Evolutionary conservation across 1,140 invertebrate genomes (phyloP).

Genomic region (Pseudoatta argentina): DNA sequence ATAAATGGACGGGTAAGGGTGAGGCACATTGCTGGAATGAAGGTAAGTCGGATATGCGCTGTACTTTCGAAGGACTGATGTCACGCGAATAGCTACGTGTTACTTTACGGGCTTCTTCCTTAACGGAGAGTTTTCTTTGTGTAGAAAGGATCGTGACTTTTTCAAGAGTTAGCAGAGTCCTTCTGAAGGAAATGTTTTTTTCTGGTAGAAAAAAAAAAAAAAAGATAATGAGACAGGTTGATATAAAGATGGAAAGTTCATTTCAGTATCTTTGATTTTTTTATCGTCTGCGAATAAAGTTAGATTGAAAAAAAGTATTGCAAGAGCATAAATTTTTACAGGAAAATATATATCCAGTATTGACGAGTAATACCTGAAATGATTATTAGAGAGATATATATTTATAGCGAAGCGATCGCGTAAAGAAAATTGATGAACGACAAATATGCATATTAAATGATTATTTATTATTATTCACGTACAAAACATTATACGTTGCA

Average conservation of each 20-base stretch:
- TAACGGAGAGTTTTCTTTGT: conserved; percentile 15
- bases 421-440: conserved; percentile 29
- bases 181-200: conserved; percentile 4
- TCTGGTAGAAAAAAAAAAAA: neutral
- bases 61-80: conserved; percentile 28
- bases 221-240: neutral
- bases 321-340: neutral
- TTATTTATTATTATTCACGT: conserved; percentile 29
- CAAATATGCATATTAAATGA: neutral
- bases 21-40: conserved; percentile 44
- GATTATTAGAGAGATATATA: neutral
- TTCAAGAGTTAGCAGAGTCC: neutral
- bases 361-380: neutral
- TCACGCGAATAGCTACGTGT: neutral
- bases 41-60: conserved; percentile 56
- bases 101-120: conserved; percentile 13
- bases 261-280: neutral
- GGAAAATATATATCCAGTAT: conserved; percentile 1
- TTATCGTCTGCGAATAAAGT: neutral
- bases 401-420: conserved; percentile 23
- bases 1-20: conserved; percentile 36
- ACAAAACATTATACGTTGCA: conserved; percentile 33
- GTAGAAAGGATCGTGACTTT: conserved; percentile 1
- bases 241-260: neutral
- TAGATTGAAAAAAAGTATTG: neutral